Evolutionary conservation across 92 coral and sea anemone species (phyloP).

Genomic region (Paragorgia papillata): DNA sequence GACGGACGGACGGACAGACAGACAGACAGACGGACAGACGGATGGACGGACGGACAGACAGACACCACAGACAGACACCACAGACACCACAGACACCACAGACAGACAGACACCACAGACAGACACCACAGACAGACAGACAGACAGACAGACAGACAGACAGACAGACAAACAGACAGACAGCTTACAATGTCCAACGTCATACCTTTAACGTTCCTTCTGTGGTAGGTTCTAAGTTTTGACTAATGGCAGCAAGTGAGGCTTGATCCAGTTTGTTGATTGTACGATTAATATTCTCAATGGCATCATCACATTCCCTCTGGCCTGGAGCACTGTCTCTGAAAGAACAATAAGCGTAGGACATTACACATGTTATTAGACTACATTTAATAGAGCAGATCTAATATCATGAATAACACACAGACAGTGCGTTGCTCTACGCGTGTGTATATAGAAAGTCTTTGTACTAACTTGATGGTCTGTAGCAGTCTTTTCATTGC

Average conservation of each 20-base stretch:
- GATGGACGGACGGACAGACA: not conserved
- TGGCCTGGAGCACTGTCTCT: slow-evolving; percentile 99
- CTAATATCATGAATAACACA: no score
- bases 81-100: no score
- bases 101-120: no score
- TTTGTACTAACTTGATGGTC: slow-evolving; percentile 81
- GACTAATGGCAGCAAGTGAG: slow-evolving; percentile 88
- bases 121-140: no score
- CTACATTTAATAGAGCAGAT: no score
- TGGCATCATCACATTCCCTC: slow-evolving; percentile 93
- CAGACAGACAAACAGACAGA: not conserved
- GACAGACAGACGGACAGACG: no score
- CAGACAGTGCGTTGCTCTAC: no score
- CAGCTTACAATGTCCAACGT: not conserved
- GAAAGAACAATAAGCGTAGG: not conserved
- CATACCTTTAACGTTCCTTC: slow-evolving; percentile 82
- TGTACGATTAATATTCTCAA: slow-evolving; percentile 82
- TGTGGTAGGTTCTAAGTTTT: slow-evolving; percentile 77
- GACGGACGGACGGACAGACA: no score
- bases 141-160: not conserved
- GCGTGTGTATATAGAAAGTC: not conserved
- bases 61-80: not conserved
- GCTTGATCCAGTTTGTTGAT: slow-evolving; percentile 98
- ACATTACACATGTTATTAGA: no score
- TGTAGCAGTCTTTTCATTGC: slow-evolving; percentile 94